Evolutionary conservation across 2,113 vertebrate species (phyloP).

Genomic region (Hemiprocne comata): DNA sequence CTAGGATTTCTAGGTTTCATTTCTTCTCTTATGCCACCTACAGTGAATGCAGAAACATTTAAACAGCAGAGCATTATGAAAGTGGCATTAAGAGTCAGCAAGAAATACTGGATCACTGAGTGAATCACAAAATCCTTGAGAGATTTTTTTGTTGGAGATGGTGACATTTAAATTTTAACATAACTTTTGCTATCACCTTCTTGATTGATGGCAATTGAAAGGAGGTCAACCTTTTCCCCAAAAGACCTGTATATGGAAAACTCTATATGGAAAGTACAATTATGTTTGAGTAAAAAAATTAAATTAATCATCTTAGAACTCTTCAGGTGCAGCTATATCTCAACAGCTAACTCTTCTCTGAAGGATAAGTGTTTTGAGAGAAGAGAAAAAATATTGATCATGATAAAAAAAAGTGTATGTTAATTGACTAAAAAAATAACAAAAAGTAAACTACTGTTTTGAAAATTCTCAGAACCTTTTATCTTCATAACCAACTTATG

Average conservation of each 20-base stretch:
- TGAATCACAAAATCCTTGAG: neutral
- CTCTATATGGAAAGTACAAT: neutral
- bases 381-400: neutral
- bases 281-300: neutral
- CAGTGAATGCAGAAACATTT: neutral
- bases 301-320: neutral
- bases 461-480: neutral
- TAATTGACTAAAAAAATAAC: neutral
- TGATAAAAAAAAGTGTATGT: neutral
- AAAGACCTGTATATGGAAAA: neutral
- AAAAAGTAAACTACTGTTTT: neutral
- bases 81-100: neutral
- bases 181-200: neutral
- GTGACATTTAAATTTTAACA: neutral
- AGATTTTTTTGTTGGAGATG: neutral
- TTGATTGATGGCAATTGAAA: neutral
- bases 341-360: neutral
- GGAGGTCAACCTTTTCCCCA: neutral
- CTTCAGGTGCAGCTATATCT: neutral
- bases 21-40: neutral
- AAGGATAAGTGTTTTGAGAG: neutral
- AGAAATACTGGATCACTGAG: neutral
- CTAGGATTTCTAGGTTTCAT: neutral
- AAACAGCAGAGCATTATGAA: neutral
- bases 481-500: neutral